Percentiles rank a stretch among this genome's conserved stretches.
Conservation (phyloP, 2,888 invertebrate species). For the Tridacna crocea region DNA sequence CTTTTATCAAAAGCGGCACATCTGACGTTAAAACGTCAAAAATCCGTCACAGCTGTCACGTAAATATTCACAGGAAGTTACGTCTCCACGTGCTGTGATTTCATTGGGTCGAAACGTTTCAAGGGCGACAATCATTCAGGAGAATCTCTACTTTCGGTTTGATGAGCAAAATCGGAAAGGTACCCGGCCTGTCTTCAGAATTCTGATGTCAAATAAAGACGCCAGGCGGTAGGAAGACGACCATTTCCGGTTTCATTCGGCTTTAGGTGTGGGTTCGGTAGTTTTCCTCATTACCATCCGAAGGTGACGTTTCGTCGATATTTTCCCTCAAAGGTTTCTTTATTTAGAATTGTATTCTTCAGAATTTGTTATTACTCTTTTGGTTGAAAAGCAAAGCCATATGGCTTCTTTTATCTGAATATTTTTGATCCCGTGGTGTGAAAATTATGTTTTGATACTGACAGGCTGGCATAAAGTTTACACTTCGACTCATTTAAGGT, state of each 20-base stretch:
- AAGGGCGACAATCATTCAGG: constrained; percentile 21
- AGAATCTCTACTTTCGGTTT: constrained; percentile 32
- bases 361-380: too few relatives aligned
- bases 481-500: too few relatives aligned
- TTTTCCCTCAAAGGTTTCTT: too few relatives aligned
- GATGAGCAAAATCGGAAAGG: neutral
- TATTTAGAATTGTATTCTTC: too few relatives aligned
- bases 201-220: too few relatives aligned
- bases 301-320: constrained; percentile 11
- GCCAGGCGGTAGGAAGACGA: too few relatives aligned
- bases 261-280: neutral
- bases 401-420: too few relatives aligned
- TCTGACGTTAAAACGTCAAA: constrained; percentile 44
- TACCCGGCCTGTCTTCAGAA: too few relatives aligned
- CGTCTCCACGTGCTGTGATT: constrained; percentile 48
- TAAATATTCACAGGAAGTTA: constrained; percentile 40
- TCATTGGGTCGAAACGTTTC: constrained; percentile 30
- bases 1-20: neutral
- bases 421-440: too few relatives aligned
- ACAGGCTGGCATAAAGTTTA: too few relatives aligned
- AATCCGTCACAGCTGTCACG: constrained; percentile 42
- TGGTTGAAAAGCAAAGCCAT: too few relatives aligned
- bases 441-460: too few relatives aligned
- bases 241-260: neutral
- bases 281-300: neutral